Evolutionary conservation across 2,797 vertebrate species (phyloP).

Genomic region (Sebastes dallii): DNA sequence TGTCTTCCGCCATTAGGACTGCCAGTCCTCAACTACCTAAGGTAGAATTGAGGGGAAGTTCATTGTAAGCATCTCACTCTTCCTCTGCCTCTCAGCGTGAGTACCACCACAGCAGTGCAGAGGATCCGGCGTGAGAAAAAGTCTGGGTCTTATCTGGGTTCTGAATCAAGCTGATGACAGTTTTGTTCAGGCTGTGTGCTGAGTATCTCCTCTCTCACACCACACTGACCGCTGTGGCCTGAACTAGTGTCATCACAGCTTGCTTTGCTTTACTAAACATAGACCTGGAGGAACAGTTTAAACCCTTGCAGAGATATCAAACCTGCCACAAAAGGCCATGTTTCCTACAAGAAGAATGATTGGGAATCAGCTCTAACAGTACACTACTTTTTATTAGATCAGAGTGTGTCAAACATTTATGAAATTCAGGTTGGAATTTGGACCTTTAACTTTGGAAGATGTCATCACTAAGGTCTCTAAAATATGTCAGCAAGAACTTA

Average conservation of each 20-base stretch:
- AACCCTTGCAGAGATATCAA: constrained; percentile 35
- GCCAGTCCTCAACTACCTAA: constrained; percentile 58
- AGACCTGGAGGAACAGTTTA: constrained; percentile 35
- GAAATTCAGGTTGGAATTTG: background rate
- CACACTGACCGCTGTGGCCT: constrained; percentile 28
- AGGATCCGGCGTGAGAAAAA: constrained; percentile 44
- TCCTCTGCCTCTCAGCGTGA: constrained; percentile 35
- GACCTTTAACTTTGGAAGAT: constrained; percentile 2
- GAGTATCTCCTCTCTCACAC: constrained; percentile 49
- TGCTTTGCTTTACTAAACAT: constrained; percentile 52
- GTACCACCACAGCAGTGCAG: constrained; percentile 1
- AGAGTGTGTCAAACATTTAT: background rate
- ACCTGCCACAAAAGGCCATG: constrained; percentile 13
- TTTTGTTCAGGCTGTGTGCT: constrained; percentile 63
- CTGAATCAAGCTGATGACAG: constrained; percentile 67
- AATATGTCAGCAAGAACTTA: background rate
- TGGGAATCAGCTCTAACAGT: background rate
- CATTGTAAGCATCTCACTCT: constrained; percentile 53
- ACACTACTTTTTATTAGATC: background rate
- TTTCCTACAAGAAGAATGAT: background rate
- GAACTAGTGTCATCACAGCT: constrained; percentile 34
- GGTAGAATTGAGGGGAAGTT: constrained; percentile 57
- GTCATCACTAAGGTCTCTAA: constrained; percentile 5
- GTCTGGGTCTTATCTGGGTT: constrained; percentile 54
- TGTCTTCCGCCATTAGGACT: constrained; percentile 69